Percentiles rank a stretch among this genome's conserved stretches.
Conservation (phyloP, 2,888 invertebrate species). For the Meteorus cinctellus region DNA sequence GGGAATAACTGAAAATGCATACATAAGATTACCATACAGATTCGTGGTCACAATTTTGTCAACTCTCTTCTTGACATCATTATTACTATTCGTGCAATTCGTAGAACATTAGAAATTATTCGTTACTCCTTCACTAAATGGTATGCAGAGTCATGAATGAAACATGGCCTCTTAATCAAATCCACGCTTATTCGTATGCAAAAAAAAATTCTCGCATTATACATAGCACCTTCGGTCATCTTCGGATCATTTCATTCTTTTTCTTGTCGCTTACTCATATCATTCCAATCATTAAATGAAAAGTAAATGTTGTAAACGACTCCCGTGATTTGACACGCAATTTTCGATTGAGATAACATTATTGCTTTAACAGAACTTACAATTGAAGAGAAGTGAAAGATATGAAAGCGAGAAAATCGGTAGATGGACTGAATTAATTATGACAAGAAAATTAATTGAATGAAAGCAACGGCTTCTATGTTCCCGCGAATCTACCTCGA, state of each 20-base stretch:
- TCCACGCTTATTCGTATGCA: neutral
- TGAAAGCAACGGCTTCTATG: neutral
- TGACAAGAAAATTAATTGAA: neutral
- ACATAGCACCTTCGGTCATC: neutral
- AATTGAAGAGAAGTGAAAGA: neutral
- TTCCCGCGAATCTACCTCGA: constrained; percentile 12
- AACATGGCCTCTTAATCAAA: neutral
- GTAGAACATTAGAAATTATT: neutral
- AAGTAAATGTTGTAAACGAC: no score
- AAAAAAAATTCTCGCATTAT: neutral
- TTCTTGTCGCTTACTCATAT: neutral
- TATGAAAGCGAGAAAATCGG: neutral
- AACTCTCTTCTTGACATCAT: neutral
- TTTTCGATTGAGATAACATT: no score
- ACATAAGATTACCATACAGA: constrained; percentile 10
- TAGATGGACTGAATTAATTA: neutral
- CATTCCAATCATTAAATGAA: no score
- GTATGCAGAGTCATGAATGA: neutral
- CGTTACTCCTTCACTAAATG: neutral
- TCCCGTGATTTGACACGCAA: no score
- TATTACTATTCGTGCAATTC: neutral
- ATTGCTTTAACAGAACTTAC: no score
- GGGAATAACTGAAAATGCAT: neutral
- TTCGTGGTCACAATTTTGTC: constrained; percentile 50
- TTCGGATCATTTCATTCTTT: neutral